These are phyloP conservation scores for Manduca sexta DNA, from an alignment of 1,140 invertebrate genomes.

Conservation along the genomic window DNA sequence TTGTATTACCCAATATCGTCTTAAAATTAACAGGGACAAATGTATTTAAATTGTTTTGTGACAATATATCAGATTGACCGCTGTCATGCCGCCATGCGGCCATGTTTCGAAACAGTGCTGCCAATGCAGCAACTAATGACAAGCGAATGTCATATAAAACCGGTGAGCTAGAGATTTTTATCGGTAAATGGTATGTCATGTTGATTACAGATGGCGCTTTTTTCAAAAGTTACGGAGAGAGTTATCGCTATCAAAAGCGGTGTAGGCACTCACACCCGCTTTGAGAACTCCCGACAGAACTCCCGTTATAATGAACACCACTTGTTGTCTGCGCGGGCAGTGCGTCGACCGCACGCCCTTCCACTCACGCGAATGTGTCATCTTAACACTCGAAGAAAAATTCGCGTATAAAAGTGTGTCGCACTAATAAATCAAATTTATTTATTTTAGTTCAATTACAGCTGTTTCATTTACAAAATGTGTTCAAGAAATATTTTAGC, in stretches of 20 bases:
- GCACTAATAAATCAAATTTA: constrained; percentile 25
- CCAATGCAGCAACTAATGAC: neutral
- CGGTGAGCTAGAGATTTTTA: neutral
- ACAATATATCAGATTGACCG: constrained; percentile 24
- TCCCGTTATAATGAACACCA: constrained; percentile 71
- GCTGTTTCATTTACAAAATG: constrained; percentile 42
- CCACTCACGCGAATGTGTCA: constrained; percentile 61
- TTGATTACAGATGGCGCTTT: constrained; percentile 29
- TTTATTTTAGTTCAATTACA: constrained; percentile 35
- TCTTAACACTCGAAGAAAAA: constrained; percentile 50
- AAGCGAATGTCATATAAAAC: constrained; percentile 3
- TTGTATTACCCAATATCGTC: constrained; percentile 2
- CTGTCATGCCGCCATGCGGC: constrained; percentile 56
- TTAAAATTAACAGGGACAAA: constrained; percentile 18
- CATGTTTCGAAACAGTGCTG: constrained; percentile 33
- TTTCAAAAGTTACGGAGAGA: constrained; percentile 22
- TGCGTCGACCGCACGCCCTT: constrained; percentile 70
- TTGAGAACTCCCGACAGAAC: constrained; percentile 55
- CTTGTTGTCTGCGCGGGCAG: constrained; percentile 68
- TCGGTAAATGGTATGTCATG: constrained; percentile 1
- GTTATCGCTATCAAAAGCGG: constrained; percentile 26
- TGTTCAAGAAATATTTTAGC: constrained; percentile 40
- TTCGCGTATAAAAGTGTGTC: constrained; percentile 55
- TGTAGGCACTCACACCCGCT: constrained; percentile 43
- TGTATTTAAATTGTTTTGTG: constrained; percentile 29